These are phyloP conservation scores for Drosophila nasuta DNA, from an alignment of 1,140 invertebrate species.

Conservation along the genomic window DNA sequence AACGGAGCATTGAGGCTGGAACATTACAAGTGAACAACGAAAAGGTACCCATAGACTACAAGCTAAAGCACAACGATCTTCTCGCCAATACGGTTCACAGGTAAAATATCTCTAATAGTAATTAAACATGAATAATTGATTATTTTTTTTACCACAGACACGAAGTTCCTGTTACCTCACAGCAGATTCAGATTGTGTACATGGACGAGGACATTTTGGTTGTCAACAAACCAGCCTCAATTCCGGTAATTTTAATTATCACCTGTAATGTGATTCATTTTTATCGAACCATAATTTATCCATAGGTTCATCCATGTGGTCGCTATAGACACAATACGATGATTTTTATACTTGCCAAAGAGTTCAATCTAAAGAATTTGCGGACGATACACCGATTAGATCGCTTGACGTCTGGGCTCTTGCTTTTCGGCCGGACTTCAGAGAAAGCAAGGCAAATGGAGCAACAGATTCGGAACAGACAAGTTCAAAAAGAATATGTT, in stretches of 20 bases:
- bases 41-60: constrained; percentile 95
- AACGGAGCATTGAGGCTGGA: constrained; percentile 95
- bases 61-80: constrained; percentile 96
- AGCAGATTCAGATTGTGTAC: constrained; percentile 97
- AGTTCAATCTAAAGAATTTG: constrained; percentile 96
- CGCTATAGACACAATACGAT: constrained; percentile 98
- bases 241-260: constrained; percentile 94
- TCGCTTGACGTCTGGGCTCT: constrained; percentile 96
- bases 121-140: not conserved
- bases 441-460: constrained; percentile 97
- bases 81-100: constrained; percentile 98
- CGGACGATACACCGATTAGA: constrained; percentile 96
- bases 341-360: constrained; percentile 97
- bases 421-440: constrained; percentile 96
- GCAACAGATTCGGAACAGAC: constrained; percentile 95
- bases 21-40: constrained; percentile 98
- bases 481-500: constrained; percentile 98
- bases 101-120: constrained; percentile 85
- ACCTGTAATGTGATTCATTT: constrained; percentile 14
- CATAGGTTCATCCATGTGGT: constrained; percentile 97
- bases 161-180: constrained; percentile 97
- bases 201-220: constrained; percentile 99
- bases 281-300: not conserved
- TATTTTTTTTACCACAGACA: constrained; percentile 90
- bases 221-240: constrained; percentile 99